Evolutionary conservation across 2,113 vertebrate genomes (phyloP).

Genomic region (Potamarius usumacintae): DNA sequence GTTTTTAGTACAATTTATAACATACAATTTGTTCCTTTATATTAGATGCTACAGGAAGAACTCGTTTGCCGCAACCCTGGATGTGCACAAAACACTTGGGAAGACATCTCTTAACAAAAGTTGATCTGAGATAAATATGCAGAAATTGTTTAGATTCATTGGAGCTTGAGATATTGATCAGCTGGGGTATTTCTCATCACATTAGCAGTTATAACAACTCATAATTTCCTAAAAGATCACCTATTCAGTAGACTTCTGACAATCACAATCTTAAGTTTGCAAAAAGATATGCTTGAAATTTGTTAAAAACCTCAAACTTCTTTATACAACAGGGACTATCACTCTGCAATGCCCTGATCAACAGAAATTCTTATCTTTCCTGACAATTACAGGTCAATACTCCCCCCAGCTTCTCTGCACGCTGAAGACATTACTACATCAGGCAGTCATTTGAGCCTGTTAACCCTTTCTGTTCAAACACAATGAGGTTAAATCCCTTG

Average conservation of each 20-base stretch:
- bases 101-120: constrained; percentile 49
- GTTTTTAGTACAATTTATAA: constrained; percentile 35
- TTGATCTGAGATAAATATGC: constrained; percentile 19
- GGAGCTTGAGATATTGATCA: constrained; percentile 16
- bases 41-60: constrained; percentile 45
- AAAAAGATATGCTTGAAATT: constrained; percentile 20
- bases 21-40: constrained; percentile 46
- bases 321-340: not conserved
- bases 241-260: not conserved
- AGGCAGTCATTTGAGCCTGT: constrained; percentile 22
- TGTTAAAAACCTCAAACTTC: constrained; percentile 9
- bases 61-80: constrained; percentile 25
- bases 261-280: constrained; percentile 4
- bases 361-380: not conserved
- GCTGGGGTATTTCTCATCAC: not conserved
- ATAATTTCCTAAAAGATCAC: not conserved
- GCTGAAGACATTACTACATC: not conserved
- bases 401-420: not conserved
- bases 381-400: constrained; percentile 3
- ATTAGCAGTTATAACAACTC: not conserved
- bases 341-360: not conserved
- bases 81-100: constrained; percentile 41
- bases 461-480: constrained; percentile 36
- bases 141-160: not conserved
- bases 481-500: constrained; percentile 54